Evolutionary conservation across 2,113 vertebrate genomes (phyloP).

Genomic region (Tenrec ecaudatus): DNA sequence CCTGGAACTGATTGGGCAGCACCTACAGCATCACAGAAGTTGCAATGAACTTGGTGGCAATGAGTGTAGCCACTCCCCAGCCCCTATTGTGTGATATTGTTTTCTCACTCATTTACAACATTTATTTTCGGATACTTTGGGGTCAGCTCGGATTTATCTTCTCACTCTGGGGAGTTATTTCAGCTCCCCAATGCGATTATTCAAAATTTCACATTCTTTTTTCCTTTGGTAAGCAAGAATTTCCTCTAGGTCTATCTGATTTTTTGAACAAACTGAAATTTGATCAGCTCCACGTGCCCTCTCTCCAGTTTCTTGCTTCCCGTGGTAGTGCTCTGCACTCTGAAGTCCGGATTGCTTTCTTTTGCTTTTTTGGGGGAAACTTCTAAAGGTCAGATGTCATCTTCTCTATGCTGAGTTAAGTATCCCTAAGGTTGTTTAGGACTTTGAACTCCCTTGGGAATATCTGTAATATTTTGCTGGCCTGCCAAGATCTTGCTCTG

Average conservation of each 20-base stretch:
- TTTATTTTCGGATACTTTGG: neutral
- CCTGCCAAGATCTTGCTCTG: neutral
- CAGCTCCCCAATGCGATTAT: slow-evolving; percentile 72
- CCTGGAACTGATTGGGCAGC: too few relatives aligned
- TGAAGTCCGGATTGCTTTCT: neutral
- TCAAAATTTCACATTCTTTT: slow-evolving; percentile 62
- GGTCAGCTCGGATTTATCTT: slow-evolving; percentile 63
- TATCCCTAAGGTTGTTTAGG: neutral
- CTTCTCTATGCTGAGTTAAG: neutral
- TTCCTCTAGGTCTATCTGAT: slow-evolving; percentile 52
- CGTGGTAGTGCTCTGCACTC: neutral
- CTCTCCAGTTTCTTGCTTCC: neutral
- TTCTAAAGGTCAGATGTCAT: neutral
- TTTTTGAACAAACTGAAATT: slow-evolving; percentile 31
- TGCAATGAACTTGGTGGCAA: neutral
- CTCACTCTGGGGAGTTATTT: slow-evolving; percentile 75
- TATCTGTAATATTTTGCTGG: neutral
- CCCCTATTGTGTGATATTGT: neutral
- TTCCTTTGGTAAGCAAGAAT: slow-evolving; percentile 50
- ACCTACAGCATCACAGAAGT: neutral
- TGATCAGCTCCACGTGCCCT: neutral
- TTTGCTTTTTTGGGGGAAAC: neutral
- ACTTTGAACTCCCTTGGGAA: neutral
- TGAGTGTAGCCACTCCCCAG: neutral
- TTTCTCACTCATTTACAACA: neutral